Evolutionary conservation across 2,797 vertebrate genomes (phyloP).

Genomic region (Scarus forsteni): DNA sequence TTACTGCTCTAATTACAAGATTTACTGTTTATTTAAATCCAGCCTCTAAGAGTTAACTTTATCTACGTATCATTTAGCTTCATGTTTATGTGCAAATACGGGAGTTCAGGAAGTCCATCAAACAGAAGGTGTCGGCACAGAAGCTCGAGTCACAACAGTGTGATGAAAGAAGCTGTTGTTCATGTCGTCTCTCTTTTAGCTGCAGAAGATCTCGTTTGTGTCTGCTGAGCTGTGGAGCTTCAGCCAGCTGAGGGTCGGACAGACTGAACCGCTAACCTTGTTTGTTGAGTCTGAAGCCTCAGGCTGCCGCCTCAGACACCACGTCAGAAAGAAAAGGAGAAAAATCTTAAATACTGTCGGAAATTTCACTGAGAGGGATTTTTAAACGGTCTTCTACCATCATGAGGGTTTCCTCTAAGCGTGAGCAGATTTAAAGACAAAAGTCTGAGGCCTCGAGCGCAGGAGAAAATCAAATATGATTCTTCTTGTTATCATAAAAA

Average conservation of each 20-base stretch:
- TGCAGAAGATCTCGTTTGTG: background rate
- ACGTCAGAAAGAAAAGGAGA: too few relatives aligned
- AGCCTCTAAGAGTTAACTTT: slow-evolving; percentile 30
- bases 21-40: slow-evolving; percentile 34
- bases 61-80: slow-evolving; percentile 55
- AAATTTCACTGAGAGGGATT: background rate
- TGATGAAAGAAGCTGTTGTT: too few relatives aligned
- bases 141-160: background rate
- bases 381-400: too few relatives aligned
- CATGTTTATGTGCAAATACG: slow-evolving; percentile 70
- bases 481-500: too few relatives aligned
- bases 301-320: too few relatives aligned
- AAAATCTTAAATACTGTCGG: slow-evolving; percentile 14
- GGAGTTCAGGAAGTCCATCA: slow-evolving; percentile 19
- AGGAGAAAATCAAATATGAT: too few relatives aligned
- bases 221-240: background rate
- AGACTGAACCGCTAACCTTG: background rate
- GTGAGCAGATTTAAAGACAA: too few relatives aligned
- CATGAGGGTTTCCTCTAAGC: too few relatives aligned
- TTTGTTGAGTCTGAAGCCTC: background rate
- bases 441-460: too few relatives aligned
- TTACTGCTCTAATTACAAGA: slow-evolving; percentile 54
- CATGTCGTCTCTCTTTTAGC: slow-evolving; percentile 5
- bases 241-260: background rate
- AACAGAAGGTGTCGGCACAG: background rate